A percentile compares a stretch with the other conserved stretches of the same genome.
phyloP scores from a whole-genome alignment of 1,140 invertebrate species.

The Pseudomyrmex sp. region DNA sequence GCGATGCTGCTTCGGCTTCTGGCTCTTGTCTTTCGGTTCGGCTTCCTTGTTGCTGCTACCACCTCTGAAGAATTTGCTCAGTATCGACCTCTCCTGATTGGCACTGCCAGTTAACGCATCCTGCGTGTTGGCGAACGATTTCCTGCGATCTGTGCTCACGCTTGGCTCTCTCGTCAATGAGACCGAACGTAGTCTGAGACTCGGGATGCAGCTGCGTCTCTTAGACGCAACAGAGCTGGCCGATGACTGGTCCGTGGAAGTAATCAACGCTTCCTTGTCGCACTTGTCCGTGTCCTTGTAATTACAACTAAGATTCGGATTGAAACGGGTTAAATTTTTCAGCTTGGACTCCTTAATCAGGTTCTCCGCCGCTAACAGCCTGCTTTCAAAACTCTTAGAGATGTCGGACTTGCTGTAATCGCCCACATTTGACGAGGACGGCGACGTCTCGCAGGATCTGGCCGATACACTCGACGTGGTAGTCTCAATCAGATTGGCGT shows the following conservation, averaged over 20 bases:
- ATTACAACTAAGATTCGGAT: constrained; percentile 74
- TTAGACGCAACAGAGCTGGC: constrained; percentile 67
- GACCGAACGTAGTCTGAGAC: constrained; percentile 78
- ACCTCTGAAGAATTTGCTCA: constrained; percentile 86
- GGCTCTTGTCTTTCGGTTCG: constrained; percentile 78
- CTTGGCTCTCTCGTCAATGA: constrained; percentile 79
- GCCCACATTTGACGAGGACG: constrained; percentile 75
- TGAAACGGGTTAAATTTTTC: constrained; percentile 76
- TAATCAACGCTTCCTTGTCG: constrained; percentile 75
- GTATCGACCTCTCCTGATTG: constrained; percentile 85
- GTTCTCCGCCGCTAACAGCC: constrained; percentile 81
- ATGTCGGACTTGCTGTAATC: constrained; percentile 71
- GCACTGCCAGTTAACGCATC: constrained; percentile 41
- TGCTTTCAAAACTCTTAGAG: constrained; percentile 75
- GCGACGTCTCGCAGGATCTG: constrained; percentile 77
- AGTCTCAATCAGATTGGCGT: constrained; percentile 65
- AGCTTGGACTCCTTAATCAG: constrained; percentile 82
- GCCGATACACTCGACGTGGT: constrained; percentile 70
- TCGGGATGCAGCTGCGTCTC: constrained; percentile 80
- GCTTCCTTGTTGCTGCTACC: constrained; percentile 78
- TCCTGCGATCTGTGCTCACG: constrained; percentile 61
- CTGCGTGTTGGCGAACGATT: constrained; percentile 67
- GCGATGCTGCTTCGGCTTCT: constrained; percentile 84
- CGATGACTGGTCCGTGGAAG: constrained; percentile 58
- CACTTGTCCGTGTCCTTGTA: constrained; percentile 79